Evolutionary conservation across 1,140 invertebrate species (phyloP), one percentile per base, ranked within the genome.

Genomic region (Globodera rostochiensis): DNA sequence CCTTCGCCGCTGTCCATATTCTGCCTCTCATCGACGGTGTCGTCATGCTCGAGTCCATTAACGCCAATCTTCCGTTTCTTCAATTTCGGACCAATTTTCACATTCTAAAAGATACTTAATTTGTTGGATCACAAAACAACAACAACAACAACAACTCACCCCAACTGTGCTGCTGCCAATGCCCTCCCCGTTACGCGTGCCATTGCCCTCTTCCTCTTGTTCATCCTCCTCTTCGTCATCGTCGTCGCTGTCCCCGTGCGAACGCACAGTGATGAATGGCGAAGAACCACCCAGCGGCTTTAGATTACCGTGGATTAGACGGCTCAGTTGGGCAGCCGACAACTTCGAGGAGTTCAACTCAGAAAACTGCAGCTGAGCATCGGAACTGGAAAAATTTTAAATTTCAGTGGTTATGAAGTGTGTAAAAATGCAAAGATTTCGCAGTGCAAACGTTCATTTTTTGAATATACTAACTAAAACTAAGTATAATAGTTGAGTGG

Each of bases 221-320:
- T 71, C 46, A 6, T 47, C 69, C 2, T 82, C 79, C n/a, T 80
- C 79, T 57, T 80, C 79, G n/a, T 80, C 77, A 6, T 79, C 77
- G 13, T 79, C 66, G n/a, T 79, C 79, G 74, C 77, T 73, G 64
- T 80, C 79, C 50, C 77, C 75, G n/a, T 79, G 69, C 69, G 19
- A 71, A 71, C 19, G 69, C 9, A 71, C 46, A 11, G 21, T 71
- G 21, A 78, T 67, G 49, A 78, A 78, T 50, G 76, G 76, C 1
- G 70, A 21, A 50, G 47, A 76, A 1, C 74, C 64, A 11, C 64
- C 45, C 49, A 45, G 66, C n/a, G 46, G 25, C 21, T 78, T 78
- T 25, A 49, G 64, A 8, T 21, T 7, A 1, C 21, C 66, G 66
- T 78, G 9, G 53, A 78, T 78, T 15, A 78, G 64, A 11, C n/a